A percentile compares a stretch with the other conserved stretches of the same genome.
Conservation (phyloP, 2,888 invertebrate species). For the Nemurella pictetii region DNA sequence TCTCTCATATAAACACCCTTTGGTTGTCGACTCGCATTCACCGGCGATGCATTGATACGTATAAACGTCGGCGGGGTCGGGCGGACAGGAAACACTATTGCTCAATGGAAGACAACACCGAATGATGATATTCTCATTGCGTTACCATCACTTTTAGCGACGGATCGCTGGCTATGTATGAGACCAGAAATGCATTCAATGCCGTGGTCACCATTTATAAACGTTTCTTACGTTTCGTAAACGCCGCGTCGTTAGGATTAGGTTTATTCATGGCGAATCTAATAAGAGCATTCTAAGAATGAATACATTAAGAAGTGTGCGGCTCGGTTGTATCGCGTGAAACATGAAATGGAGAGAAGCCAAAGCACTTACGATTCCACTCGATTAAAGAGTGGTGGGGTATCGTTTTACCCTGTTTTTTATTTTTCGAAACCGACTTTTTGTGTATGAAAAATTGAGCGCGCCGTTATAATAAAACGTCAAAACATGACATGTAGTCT, state of each 20-base stretch:
- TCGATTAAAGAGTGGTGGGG: background rate
- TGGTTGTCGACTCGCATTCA: conserved; percentile 20
- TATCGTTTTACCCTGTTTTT: background rate
- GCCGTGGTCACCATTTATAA: background rate
- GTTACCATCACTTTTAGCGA: conserved; percentile 7
- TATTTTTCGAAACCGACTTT: background rate
- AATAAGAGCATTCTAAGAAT: background rate
- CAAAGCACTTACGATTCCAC: background rate
- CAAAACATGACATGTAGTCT: background rate
- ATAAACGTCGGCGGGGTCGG: background rate
- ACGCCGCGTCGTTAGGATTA: background rate
- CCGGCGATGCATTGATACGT: conserved; percentile 16
- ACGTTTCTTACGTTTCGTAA: background rate
- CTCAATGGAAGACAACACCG: conserved; percentile 2
- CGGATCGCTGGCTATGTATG: background rate
- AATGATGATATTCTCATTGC: conserved; percentile 14
- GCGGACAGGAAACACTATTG: background rate
- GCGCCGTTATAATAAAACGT: background rate
- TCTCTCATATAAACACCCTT: conserved; percentile 30
- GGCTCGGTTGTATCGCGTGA: background rate
- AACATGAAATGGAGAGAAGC: background rate
- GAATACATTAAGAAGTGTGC: background rate
- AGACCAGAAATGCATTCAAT: background rate
- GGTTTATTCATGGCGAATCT: background rate
- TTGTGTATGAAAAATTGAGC: background rate